Conservation (phyloP, 2,888 invertebrate genomes). For the Lathronympha strigana region DNA sequence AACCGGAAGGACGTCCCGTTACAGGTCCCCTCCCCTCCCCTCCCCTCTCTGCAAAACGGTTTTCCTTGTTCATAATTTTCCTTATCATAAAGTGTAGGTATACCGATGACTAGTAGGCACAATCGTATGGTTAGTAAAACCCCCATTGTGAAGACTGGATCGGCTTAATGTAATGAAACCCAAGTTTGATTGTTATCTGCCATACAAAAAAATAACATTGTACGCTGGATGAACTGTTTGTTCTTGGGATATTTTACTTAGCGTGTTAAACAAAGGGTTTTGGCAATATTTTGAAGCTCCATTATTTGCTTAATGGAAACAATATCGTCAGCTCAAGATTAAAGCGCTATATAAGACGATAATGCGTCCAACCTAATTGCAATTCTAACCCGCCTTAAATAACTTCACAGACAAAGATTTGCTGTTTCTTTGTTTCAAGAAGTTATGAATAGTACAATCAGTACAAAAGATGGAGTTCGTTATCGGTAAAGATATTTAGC, state of each 20-base stretch:
- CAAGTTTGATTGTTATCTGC: not conserved
- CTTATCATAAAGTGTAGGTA: no score
- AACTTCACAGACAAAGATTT: not conserved
- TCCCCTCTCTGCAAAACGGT: no score
- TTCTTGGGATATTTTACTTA: constrained; percentile 16
- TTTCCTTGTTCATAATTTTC: no score
- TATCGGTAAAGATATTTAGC: constrained; percentile 11
- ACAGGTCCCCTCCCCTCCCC: no score
- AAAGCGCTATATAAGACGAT: not conserved
- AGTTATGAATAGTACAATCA: constrained; percentile 4
- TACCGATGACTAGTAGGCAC: not conserved
- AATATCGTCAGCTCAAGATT: not conserved
- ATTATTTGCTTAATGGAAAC: constrained; percentile 30
- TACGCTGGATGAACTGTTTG: constrained; percentile 14
- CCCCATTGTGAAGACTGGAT: not conserved
- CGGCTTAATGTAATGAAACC: constrained; percentile 6
- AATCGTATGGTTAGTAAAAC: no score
- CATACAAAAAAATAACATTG: constrained; percentile 3
- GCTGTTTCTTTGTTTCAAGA: constrained; percentile 5
- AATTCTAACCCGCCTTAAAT: not conserved
- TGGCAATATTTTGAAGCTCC: constrained; percentile 31
- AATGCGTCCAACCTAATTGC: not conserved
- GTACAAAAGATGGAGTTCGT: constrained; percentile 11
- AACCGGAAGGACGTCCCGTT: no score
- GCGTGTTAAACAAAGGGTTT: constrained; percentile 29